A percentile compares a stretch with the other conserved stretches of the same genome.
Evolutionary conservation across 2,113 vertebrate genomes (phyloP).

Genomic region (Pangasianodon gigas): DNA sequence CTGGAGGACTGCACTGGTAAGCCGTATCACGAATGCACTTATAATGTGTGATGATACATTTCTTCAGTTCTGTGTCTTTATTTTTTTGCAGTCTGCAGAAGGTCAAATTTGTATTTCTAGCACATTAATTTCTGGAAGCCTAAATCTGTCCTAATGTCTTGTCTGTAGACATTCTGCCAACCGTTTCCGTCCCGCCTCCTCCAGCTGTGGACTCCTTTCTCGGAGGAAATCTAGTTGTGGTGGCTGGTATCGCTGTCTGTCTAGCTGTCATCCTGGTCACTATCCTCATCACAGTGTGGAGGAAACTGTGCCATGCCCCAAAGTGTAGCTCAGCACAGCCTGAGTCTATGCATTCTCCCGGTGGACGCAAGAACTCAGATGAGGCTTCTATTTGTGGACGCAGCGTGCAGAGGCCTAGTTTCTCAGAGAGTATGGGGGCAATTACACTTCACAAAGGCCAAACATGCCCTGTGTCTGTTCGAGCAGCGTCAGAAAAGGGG

Average conservation of each 20-base stretch:
- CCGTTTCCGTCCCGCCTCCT: slow-evolving; percentile 58
- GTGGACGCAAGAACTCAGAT: slow-evolving; percentile 85
- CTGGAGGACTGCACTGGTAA: slow-evolving; percentile 86
- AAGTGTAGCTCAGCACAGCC: slow-evolving; percentile 77
- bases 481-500: slow-evolving; percentile 58
- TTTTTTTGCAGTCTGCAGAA: neutral
- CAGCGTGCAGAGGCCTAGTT: slow-evolving; percentile 81
- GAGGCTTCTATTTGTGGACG: slow-evolving; percentile 88
- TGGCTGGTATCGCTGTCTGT: slow-evolving; percentile 88
- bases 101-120: neutral
- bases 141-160: neutral
- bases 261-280: slow-evolving; percentile 88
- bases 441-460: slow-evolving; percentile 52
- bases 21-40: slow-evolving; percentile 53
- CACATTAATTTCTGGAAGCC: neutral
- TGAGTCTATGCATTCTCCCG: slow-evolving; percentile 78
- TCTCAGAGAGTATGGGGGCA: slow-evolving; percentile 75
- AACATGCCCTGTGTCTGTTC: slow-evolving; percentile 13
- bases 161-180: slow-evolving; percentile 37
- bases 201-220: slow-evolving; percentile 53
- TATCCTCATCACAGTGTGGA: slow-evolving; percentile 86
- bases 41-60: neutral
- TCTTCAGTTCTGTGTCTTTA: neutral
- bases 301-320: slow-evolving; percentile 81
- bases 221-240: slow-evolving; percentile 83